Base-by-base conservation (phyloP, 2,797 vertebrate species). In the Salarias fasciatus region DNA sequence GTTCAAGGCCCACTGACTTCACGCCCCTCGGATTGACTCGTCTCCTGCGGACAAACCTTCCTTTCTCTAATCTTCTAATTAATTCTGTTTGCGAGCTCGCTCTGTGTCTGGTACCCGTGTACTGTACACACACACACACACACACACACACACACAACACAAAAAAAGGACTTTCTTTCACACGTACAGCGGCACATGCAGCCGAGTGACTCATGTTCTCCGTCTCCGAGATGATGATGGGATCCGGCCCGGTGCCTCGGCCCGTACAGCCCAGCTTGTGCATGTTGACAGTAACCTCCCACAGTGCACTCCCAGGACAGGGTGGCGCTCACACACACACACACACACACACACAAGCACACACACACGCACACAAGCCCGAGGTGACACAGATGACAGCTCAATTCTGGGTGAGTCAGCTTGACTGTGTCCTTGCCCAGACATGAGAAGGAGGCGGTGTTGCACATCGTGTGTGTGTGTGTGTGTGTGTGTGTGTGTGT, bases 351-450 rank as follows among this genome's bases (percentile, higher is more conserved):
- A 33, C 35, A 18, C 53, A 51, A n/a, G 29, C 59, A 37, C 31
- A 51, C 45, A 35, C 30, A 29, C 47, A 30, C 35, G 15, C 54
- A 75, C 66, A 70, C 44, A 51, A 65, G 83, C 85, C 87, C 24
- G 84, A 78, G 82, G 90, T 88, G 91, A 88, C 88, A 92, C 82
- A 84, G 87, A 88, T 89, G 88, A 91, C 91, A 88, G 80, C 90
- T 91, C 84, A 85, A 84, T 90, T 88, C 77, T 89, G 84, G 73
- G 84, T 90, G 90, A 92, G 84, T 91, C 90, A 93, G 89, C 85
- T 81, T 69, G 63, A 77, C 70, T 66, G 73, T 83, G 92, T 87
- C 89, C 89, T 91, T 89, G 88, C 77, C 83, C 78, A 89, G 83
- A 86, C 80, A 88, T 77, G 81, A 87, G 82, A 85, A 86, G 83